phyloP scores from a whole-genome alignment of 2,797 vertebrate species.

The Zenarchopterus dispar region DNA sequence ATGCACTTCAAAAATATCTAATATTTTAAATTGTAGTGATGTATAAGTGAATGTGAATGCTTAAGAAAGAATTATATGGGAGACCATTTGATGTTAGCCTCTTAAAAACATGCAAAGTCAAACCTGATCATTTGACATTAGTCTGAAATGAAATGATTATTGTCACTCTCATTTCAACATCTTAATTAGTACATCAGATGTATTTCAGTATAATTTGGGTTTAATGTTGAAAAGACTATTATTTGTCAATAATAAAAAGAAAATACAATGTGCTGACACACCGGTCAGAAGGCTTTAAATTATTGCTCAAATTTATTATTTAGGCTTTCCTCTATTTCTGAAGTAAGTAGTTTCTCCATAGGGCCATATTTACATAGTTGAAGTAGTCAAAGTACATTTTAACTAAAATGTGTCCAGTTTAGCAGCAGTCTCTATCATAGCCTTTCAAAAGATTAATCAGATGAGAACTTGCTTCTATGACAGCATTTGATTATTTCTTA shows the following conservation, averaged over 20 bases:
- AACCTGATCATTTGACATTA: slow-evolving; percentile 25
- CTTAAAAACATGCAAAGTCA: slow-evolving; percentile 1
- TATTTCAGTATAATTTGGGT: not conserved
- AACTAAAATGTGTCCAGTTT: too few relatives aligned
- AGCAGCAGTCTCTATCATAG: too few relatives aligned
- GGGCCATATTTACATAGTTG: too few relatives aligned
- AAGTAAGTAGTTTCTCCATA: not conserved
- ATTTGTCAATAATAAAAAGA: not conserved
- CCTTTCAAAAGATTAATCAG: too few relatives aligned
- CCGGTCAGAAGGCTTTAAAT: slow-evolving; percentile 11
- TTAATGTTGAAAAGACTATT: not conserved
- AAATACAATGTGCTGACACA: not conserved
- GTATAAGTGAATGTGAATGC: slow-evolving; percentile 2
- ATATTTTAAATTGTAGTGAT: slow-evolving; percentile 10
- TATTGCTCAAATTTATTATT: slow-evolving; percentile 57
- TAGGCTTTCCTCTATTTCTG: not conserved
- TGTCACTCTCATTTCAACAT: slow-evolving; percentile 12
- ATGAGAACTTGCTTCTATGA: too few relatives aligned
- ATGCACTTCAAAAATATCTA: slow-evolving; percentile 14
- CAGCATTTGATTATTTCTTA: too few relatives aligned
- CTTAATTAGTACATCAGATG: slow-evolving; percentile 26
- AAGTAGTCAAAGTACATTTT: too few relatives aligned
- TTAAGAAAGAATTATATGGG: not conserved
- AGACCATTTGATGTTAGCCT: not conserved
- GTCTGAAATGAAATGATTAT: slow-evolving; percentile 8